Evolutionary conservation across 2,888 invertebrate genomes (phyloP).

Genomic region (Oscheius onirici): DNA sequence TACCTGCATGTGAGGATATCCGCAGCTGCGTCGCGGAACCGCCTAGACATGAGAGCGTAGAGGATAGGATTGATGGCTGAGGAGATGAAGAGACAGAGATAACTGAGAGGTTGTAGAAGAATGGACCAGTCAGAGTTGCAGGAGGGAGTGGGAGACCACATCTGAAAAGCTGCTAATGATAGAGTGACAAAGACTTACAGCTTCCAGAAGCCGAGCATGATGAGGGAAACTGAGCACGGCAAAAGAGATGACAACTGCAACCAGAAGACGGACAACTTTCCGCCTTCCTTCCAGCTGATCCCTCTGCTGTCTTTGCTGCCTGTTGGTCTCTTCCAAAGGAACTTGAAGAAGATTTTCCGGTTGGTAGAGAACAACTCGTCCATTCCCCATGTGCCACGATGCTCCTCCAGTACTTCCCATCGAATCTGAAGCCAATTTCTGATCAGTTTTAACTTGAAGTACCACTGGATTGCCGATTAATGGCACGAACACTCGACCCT

Average conservation of each 20-base stretch:
- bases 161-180: conserved; percentile 41
- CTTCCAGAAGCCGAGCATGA: conserved; percentile 78
- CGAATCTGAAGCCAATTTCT: conserved; percentile 36
- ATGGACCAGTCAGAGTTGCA: conserved; percentile 57
- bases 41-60: conserved; percentile 66
- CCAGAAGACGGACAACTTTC: conserved; percentile 82
- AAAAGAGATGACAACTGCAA: conserved; percentile 87
- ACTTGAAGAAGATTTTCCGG: conserved; percentile 54
- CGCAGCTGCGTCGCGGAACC: conserved; percentile 64
- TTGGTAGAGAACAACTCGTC: conserved; percentile 45
- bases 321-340: conserved; percentile 31
- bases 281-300: conserved; percentile 48
- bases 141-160: conserved; percentile 44
- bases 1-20: conserved; percentile 58
- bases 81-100: conserved; percentile 63
- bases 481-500: conserved; percentile 38
- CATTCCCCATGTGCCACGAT: conserved; percentile 53
- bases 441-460: background rate
- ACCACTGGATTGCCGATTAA: conserved; percentile 44
- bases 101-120: conserved; percentile 63
- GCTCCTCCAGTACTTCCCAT: conserved; percentile 38
- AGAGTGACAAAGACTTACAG: conserved; percentile 17
- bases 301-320: conserved; percentile 38
- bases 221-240: conserved; percentile 89
- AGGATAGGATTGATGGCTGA: conserved; percentile 67